A percentile compares a stretch with the other conserved stretches of the same genome.
Conservation (phyloP, 2,113 vertebrate species). For the Neolamprologus cancellatus region DNA sequence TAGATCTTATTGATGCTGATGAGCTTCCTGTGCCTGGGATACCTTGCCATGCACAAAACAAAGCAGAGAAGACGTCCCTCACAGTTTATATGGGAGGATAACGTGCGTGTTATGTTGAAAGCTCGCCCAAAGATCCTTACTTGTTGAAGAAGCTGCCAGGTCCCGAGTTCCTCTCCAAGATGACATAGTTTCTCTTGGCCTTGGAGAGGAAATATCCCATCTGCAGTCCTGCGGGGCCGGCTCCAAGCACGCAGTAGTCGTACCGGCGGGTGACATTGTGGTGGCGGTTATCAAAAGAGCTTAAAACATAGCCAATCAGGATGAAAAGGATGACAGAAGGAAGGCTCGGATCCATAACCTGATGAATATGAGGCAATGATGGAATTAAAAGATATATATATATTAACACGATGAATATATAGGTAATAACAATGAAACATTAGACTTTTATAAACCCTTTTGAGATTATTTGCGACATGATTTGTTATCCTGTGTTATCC, state of each 20-base stretch:
- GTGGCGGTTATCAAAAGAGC: not conserved
- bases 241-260: slow-evolving; percentile 91
- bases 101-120: rapidly evolving
- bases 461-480: not conserved
- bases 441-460: not conserved
- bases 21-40: slow-evolving; percentile 90
- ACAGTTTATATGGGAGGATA: not conserved
- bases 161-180: slow-evolving; percentile 79
- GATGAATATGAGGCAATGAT: not conserved
- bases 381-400: rapidly evolving
- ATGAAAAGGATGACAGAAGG: slow-evolving; percentile 24
- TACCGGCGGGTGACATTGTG: slow-evolving; percentile 44
- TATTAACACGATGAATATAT: not conserved
- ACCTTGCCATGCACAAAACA: slow-evolving; percentile 54
- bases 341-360: slow-evolving; percentile 61
- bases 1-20: slow-evolving; percentile 95
- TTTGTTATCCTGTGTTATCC: not conserved
- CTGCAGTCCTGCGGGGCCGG: slow-evolving; percentile 88
- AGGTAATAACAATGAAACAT: not conserved
- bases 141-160: slow-evolving; percentile 88
- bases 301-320: slow-evolving; percentile 20
- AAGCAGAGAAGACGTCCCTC: not conserved
- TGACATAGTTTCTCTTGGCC: slow-evolving; percentile 78
- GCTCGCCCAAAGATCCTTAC: slow-evolving; percentile 49
- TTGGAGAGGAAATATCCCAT: slow-evolving; percentile 84